Conservation (phyloP, 2,888 invertebrate species). For the Tethea ocularis region DNA sequence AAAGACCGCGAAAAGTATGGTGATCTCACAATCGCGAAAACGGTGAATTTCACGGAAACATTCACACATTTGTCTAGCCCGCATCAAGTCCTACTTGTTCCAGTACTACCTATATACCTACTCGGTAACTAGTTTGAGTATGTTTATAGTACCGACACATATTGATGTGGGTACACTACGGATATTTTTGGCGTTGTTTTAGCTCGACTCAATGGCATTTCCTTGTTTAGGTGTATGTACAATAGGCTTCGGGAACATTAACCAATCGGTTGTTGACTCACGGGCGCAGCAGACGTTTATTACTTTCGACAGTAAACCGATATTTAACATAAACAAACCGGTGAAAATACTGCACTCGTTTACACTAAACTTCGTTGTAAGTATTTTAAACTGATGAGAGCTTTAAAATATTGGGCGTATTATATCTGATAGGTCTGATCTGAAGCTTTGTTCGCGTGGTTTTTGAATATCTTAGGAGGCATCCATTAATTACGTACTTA, state of each 20-base stretch:
- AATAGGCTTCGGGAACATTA: slow-evolving; percentile 46
- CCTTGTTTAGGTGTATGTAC: slow-evolving; percentile 59
- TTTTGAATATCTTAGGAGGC: not conserved
- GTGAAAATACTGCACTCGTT: slow-evolving; percentile 13
- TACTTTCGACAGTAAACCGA: slow-evolving; percentile 39
- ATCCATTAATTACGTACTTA: too few species aligned
- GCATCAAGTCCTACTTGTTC: slow-evolving; percentile 15
- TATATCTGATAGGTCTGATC: too few species aligned
- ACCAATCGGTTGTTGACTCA: slow-evolving; percentile 40
- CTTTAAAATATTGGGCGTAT: too few species aligned
- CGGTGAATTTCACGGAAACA: slow-evolving; percentile 27
- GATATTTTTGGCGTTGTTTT: slow-evolving; percentile 66
- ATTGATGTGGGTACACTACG: slow-evolving; percentile 32
- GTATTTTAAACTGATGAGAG: slow-evolving; percentile 3
- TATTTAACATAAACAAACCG: slow-evolving; percentile 14
- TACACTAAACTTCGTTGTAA: not conserved
- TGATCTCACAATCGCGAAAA: slow-evolving; percentile 16
- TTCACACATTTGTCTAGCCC: not conserved
- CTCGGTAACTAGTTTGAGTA: too few species aligned
- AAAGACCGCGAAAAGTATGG: too few species aligned
- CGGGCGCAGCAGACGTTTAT: slow-evolving; percentile 36
- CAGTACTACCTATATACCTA: slow-evolving; percentile 18
- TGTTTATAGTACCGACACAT: slow-evolving; percentile 40
- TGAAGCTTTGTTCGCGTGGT: not conserved
- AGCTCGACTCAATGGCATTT: slow-evolving; percentile 54